Conservation (phyloP, 2,797 vertebrate species). For the Clarias laeviceps region DNA sequence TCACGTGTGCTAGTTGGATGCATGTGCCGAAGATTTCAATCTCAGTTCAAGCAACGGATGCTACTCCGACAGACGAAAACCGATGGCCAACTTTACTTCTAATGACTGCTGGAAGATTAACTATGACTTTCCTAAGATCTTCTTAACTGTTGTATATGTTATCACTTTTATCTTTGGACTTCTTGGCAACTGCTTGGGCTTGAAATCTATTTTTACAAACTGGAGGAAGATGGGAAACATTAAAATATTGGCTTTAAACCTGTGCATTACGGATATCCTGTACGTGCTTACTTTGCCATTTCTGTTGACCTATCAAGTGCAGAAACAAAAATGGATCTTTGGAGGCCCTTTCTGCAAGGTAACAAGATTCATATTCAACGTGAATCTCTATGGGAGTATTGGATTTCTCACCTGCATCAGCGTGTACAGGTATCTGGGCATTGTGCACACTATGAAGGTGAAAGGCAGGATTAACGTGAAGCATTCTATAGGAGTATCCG, state of each 20-base stretch:
- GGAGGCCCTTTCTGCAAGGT: constrained; percentile 76
- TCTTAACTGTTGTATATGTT: constrained; percentile 73
- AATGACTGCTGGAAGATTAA: constrained; percentile 44
- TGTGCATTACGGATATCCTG: constrained; percentile 79
- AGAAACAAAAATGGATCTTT: constrained; percentile 70
- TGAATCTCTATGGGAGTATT: constrained; percentile 84
- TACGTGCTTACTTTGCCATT: constrained; percentile 80
- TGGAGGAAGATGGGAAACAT: constrained; percentile 64
- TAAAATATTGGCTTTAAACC: constrained; percentile 75
- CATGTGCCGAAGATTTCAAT: background rate
- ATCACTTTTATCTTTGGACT: constrained; percentile 75
- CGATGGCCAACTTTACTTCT: background rate
- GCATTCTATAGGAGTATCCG: constrained; percentile 58
- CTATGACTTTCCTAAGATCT: constrained; percentile 62
- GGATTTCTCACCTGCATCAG: constrained; percentile 85
- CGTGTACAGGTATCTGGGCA: constrained; percentile 79
- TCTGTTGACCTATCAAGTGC: constrained; percentile 74
- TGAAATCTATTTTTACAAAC: constrained; percentile 70
- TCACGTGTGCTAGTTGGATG: background rate
- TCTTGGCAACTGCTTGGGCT: constrained; percentile 71
- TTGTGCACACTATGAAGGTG: constrained; percentile 75
- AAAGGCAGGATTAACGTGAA: constrained; percentile 67
- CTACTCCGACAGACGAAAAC: background rate
- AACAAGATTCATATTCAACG: constrained; percentile 77
- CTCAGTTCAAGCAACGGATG: background rate